Percentiles rank a stretch among this genome's conserved stretches.
Conservation (phyloP, 2,113 vertebrate genomes). For the Lathamus discolor region DNA sequence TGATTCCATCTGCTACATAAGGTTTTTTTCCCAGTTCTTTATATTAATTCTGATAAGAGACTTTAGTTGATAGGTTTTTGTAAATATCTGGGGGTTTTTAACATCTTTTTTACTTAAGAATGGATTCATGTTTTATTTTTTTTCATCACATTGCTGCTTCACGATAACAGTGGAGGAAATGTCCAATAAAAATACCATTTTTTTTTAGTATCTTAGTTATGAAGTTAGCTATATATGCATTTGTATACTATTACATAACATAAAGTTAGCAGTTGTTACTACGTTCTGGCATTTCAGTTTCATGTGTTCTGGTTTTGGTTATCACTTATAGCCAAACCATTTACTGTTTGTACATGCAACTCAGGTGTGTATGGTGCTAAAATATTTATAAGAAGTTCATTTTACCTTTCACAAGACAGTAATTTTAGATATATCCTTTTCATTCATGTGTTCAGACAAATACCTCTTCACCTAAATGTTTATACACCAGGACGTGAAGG, state of each 20-base stretch:
- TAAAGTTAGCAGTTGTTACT: not conserved
- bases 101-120: not conserved
- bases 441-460: not conserved
- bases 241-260: not conserved
- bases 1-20: not conserved
- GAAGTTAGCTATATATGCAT: not conserved
- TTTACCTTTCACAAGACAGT: not conserved
- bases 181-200: not conserved
- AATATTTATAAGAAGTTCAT: not conserved
- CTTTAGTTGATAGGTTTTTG: not conserved
- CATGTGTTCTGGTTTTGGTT: not conserved
- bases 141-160: not conserved
- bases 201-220: not conserved
- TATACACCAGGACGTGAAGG: not conserved
- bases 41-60: not conserved
- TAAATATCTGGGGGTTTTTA: not conserved
- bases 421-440: not conserved
- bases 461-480: not conserved
- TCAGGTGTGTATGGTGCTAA: not conserved
- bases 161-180: not conserved
- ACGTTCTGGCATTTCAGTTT: not conserved
- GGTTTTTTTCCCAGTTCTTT: not conserved
- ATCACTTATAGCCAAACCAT: not conserved
- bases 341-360: not conserved
- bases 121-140: not conserved